These are phyloP conservation scores for Microplitis demolitor DNA, from an alignment of 1,140 invertebrate species.

Conservation along the genomic window DNA sequence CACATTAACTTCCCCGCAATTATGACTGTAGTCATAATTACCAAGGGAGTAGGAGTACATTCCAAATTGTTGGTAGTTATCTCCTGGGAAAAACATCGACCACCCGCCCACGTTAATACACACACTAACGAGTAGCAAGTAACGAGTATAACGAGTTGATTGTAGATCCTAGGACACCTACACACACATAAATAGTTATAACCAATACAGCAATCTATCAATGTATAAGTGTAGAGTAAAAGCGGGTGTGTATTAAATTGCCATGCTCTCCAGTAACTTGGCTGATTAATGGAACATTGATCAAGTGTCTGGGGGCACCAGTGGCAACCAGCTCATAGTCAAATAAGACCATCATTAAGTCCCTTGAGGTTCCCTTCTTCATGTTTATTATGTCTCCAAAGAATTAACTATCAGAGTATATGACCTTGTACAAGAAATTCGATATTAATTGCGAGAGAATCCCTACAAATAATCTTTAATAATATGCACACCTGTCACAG, in stretches of 20 bases:
- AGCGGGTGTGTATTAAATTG: constrained; percentile 11
- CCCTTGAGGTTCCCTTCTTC: neutral
- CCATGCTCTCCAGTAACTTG: constrained; percentile 10
- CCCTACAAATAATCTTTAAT: too few relatives aligned
- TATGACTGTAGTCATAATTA: neutral
- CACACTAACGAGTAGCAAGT: too few relatives aligned
- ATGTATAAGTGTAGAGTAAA: too few relatives aligned
- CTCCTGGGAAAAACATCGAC: constrained; percentile 4
- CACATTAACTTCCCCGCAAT: neutral
- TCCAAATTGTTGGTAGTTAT: neutral
- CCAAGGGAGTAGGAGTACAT: neutral
- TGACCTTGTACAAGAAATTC: neutral
- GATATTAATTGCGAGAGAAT: neutral
- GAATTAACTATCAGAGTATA: neutral
- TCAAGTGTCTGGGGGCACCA: constrained; percentile 23
- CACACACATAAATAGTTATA: too few relatives aligned
- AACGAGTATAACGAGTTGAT: too few relatives aligned
- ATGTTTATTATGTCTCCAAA: neutral
- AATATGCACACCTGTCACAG: too few relatives aligned
- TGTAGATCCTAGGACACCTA: too few relatives aligned
- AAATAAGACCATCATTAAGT: constrained; percentile 9
- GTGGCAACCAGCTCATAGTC: neutral
- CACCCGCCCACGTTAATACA: neutral
- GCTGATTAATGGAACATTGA: constrained; percentile 35
- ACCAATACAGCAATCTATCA: too few relatives aligned